Evolutionary conservation across 2,888 invertebrate species (phyloP).

Genomic region (Trilocha varians): DNA sequence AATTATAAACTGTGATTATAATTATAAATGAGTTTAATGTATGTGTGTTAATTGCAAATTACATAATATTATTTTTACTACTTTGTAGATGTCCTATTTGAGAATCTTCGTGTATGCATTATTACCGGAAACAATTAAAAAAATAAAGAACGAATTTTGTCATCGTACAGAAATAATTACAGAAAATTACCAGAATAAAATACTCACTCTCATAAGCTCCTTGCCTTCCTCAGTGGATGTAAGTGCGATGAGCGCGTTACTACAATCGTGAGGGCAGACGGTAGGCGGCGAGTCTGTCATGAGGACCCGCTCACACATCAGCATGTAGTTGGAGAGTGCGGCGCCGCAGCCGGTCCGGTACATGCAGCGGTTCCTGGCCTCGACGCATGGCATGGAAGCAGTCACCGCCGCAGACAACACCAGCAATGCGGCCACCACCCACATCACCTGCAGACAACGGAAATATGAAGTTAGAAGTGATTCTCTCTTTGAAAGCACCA

Average conservation of each 20-base stretch:
- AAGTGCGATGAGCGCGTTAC: conserved; percentile 84
- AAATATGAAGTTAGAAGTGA: no score
- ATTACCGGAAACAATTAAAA: no score
- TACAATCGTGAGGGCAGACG: conserved; percentile 81
- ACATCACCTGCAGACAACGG: conserved; percentile 44
- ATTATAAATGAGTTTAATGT: no score
- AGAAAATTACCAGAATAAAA: no score
- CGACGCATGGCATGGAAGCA: conserved; percentile 69
- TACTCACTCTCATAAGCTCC: conserved; percentile 81
- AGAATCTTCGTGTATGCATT: no score
- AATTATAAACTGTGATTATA: no score
- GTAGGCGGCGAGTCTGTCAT: conserved; percentile 59
- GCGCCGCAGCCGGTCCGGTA: conserved; percentile 83
- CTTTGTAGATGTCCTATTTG: no score
- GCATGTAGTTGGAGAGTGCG: conserved; percentile 83
- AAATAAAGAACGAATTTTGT: no score
- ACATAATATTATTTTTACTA: no score
- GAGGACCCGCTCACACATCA: conserved; percentile 80
- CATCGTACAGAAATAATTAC: no score
- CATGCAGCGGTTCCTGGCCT: conserved; percentile 81
- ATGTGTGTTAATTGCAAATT: no score
- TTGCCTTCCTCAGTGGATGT: conserved; percentile 86
- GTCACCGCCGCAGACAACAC: conserved; percentile 39
- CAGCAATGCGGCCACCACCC: conserved; percentile 44
- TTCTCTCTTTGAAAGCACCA: no score